A percentile compares a stretch with the other conserved stretches of the same genome.
These are phyloP conservation scores for Malacoraja senta DNA, from an alignment of 2,797 vertebrate genomes.

Conservation along the genomic window DNA sequence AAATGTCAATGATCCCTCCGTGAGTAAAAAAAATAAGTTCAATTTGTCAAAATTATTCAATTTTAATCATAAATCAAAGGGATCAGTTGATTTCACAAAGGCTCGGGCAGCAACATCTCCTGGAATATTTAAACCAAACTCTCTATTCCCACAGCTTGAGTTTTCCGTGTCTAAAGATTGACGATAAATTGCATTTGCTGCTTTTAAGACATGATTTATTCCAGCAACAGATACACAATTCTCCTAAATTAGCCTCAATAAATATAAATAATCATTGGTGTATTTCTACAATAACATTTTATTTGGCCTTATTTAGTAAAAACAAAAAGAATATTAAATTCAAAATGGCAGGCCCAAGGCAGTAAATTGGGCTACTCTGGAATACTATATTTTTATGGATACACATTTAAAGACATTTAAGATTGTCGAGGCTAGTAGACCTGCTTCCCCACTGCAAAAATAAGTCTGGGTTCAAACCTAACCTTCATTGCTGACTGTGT, in stretches of 20 bases:
- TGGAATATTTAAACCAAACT: not conserved
- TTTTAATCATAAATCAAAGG: conserved; percentile 11
- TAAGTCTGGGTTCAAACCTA: too few relatives aligned
- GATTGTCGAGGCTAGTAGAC: too few relatives aligned
- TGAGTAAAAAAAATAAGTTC: conserved; percentile 21
- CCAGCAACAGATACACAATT: not conserved
- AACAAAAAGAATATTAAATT: not conserved
- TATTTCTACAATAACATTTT: not conserved
- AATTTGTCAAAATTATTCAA: not conserved
- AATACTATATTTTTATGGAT: not conserved
- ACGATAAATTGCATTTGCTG: not conserved
- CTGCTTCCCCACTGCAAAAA: too few relatives aligned
- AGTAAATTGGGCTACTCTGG: not conserved
- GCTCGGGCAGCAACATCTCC: not conserved
- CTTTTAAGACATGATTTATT: not conserved
- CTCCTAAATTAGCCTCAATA: not conserved
- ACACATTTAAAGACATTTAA: not conserved
- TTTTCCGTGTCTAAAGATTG: not conserved
- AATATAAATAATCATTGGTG: not conserved
- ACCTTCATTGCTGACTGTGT: too few relatives aligned
- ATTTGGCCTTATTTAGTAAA: not conserved
- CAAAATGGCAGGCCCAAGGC: not conserved
- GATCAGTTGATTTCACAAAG: conserved; percentile 30
- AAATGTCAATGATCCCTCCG: not conserved
- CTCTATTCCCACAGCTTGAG: conserved; percentile 6